Percentiles rank a stretch among this genome's conserved stretches.
Evolutionary conservation across 2,113 vertebrate species (phyloP).

Genomic region (Paratilapia polleni): DNA sequence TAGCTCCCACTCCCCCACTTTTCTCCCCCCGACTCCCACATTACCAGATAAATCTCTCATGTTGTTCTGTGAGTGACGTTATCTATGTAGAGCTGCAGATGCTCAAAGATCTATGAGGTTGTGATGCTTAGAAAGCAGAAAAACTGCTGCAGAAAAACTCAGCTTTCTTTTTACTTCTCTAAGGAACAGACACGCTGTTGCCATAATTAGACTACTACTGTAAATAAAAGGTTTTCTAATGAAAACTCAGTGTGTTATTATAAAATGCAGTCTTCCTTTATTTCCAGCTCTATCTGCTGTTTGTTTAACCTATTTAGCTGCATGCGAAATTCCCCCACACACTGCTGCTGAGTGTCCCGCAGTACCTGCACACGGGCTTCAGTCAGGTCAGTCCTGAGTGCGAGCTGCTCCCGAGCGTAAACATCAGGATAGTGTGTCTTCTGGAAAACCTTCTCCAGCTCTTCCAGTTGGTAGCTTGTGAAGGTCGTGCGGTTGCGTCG

Average conservation of each 20-base stretch:
- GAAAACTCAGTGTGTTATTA: neutral
- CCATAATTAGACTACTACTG: neutral
- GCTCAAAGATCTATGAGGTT: constrained; percentile 52
- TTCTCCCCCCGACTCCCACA: constrained; percentile 65
- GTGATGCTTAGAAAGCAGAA: neutral
- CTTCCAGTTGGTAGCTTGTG: constrained; percentile 98
- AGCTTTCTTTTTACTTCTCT: neutral
- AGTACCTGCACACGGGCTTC: constrained; percentile 97
- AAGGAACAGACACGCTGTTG: neutral
- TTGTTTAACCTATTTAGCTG: neutral
- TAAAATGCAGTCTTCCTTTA: neutral
- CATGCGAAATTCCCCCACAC: neutral
- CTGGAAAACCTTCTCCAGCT: constrained; percentile 99
- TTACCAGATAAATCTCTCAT: constrained; percentile 74
- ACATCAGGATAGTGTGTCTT: constrained; percentile 99
- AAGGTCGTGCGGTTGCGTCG: constrained; percentile 98
- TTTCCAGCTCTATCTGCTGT: neutral
- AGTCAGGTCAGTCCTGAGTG: constrained; percentile 97
- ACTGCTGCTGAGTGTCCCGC: neutral
- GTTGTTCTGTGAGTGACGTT: constrained; percentile 73
- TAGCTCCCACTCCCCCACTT: constrained; percentile 63
- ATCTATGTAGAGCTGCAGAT: constrained; percentile 75
- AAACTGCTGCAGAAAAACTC: neutral
- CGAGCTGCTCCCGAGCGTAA: constrained; percentile 96
- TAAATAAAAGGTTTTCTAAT: neutral